Evolutionary conservation across 2,888 invertebrate genomes (phyloP).

Genomic region (Pammene aurita): DNA sequence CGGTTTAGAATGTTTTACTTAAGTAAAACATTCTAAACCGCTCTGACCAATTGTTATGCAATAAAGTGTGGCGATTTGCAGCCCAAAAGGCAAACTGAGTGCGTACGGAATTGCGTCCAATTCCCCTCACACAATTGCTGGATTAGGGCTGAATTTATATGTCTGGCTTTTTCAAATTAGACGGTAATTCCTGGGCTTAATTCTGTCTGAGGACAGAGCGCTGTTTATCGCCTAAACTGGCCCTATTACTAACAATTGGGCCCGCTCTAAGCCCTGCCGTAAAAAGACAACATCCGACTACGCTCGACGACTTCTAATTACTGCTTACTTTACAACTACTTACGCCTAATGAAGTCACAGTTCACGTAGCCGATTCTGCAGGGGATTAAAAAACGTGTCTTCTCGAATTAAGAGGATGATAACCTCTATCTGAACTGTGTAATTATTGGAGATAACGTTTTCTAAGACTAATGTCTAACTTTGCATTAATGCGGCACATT

Average conservation of each 20-base stretch:
- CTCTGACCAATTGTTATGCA: conserved; percentile 66
- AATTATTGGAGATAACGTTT: conserved; percentile 79
- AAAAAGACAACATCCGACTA: conserved; percentile 23
- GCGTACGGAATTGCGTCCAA: conserved; percentile 73
- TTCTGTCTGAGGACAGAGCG: conserved; percentile 64
- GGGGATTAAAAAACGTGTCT: conserved; percentile 67
- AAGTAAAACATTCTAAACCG: conserved; percentile 51
- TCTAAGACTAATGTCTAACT: conserved; percentile 64
- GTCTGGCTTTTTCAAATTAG: conserved; percentile 82
- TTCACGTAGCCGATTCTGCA: conserved; percentile 46
- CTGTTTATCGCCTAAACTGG: conserved; percentile 63
- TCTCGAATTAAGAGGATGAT: conserved; percentile 76
- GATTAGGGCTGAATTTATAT: conserved; percentile 79
- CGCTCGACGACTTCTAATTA: conserved; percentile 31
- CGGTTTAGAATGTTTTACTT: too few species aligned
- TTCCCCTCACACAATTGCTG: conserved; percentile 75
- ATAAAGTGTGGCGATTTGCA: conserved; percentile 71
- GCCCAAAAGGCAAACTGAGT: conserved; percentile 64
- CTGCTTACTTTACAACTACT: conserved; percentile 26
- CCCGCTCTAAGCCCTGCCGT: conserved; percentile 45
- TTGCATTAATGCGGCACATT: conserved; percentile 46
- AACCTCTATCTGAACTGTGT: conserved; percentile 78
- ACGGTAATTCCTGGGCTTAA: conserved; percentile 64
- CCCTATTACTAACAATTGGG: conserved; percentile 58
- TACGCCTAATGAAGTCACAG: conserved; percentile 42